phyloP scores from a whole-genome alignment of 2,113 vertebrate genomes.

The Sorex fumeus region DNA sequence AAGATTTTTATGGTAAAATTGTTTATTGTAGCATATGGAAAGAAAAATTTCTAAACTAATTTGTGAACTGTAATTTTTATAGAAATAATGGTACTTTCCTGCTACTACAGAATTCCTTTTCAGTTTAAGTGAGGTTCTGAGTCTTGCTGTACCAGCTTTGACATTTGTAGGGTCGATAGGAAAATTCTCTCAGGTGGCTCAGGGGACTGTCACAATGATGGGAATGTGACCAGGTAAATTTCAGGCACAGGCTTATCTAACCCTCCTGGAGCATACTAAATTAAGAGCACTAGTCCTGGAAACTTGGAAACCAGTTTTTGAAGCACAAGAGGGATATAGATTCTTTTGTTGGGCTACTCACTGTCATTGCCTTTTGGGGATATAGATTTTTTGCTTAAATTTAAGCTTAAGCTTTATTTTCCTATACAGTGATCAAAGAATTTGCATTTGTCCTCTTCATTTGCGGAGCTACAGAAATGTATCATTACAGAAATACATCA shows the following conservation, averaged over 20 bases:
- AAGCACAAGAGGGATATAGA: background rate
- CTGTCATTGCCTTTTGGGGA: background rate
- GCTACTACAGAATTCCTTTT: slow-evolving; percentile 17
- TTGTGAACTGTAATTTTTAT: slow-evolving; percentile 27
- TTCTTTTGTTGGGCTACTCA: background rate
- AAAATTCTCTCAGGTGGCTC: slow-evolving; percentile 29
- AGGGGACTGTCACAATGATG: background rate
- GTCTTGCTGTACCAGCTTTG: background rate
- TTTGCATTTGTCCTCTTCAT: slow-evolving; percentile 33
- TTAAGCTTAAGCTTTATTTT: slow-evolving; percentile 45
- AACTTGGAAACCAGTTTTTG: slow-evolving; percentile 46
- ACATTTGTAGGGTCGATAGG: background rate
- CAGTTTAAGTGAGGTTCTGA: background rate
- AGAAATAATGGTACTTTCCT: slow-evolving; percentile 55
- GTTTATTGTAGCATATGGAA: slow-evolving; percentile 38
- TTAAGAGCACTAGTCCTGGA: background rate
- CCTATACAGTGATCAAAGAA: background rate
- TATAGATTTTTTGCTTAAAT: slow-evolving; percentile 42
- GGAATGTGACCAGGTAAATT: slow-evolving; percentile 49
- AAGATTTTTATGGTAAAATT: slow-evolving; percentile 42
- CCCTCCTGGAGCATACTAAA: slow-evolving; percentile 33
- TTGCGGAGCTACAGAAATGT: slow-evolving; percentile 12
- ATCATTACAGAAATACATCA: background rate
- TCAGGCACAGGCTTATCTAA: slow-evolving; percentile 57
- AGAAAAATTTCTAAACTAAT: slow-evolving; percentile 32